A percentile compares a stretch with the other conserved stretches of the same genome.
Evolutionary conservation across 2,888 invertebrate species (phyloP).

Genomic region (Apodemia mormo): DNA sequence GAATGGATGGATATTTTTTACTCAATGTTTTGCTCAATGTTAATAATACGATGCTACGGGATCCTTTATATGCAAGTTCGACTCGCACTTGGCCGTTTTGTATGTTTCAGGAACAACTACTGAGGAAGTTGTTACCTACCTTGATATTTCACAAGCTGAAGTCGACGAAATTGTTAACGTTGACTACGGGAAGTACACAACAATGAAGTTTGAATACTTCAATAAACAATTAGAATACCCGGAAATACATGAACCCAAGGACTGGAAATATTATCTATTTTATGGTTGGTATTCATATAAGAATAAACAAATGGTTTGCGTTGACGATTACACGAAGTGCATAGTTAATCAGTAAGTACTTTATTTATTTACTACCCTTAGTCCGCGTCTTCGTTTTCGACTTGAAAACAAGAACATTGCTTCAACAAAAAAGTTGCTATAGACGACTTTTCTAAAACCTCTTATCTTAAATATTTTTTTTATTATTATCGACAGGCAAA

Average conservation of each 20-base stretch:
- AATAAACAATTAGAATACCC: slow-evolving; percentile 34
- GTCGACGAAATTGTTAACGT: slow-evolving; percentile 32
- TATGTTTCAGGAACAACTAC: slow-evolving; percentile 35
- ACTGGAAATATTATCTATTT: background rate
- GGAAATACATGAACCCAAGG: background rate
- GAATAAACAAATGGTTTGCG: slow-evolving; percentile 23
- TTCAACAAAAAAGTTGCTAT: no score
- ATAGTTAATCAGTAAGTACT: slow-evolving; percentile 32
- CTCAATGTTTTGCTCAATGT: no score
- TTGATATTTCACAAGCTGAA: slow-evolving; percentile 38
- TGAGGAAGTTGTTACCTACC: slow-evolving; percentile 25
- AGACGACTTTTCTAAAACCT: no score
- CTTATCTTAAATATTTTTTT: no score
- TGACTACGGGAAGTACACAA: slow-evolving; percentile 37
- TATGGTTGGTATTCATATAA: background rate
- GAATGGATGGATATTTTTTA: no score
- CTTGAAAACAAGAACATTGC: no score
- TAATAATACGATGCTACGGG: no score
- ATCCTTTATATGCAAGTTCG: no score
- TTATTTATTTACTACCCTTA: background rate
- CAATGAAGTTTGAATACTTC: slow-evolving; percentile 36
- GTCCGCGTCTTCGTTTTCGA: no score
- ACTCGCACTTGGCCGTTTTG: background rate
- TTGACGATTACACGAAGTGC: slow-evolving; percentile 38
- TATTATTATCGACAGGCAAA: no score